A percentile compares a stretch with the other conserved stretches of the same genome.
These are phyloP conservation scores for Spicauda simplicius DNA, from an alignment of 2,888 invertebrate species.

Conservation along the genomic window DNA sequence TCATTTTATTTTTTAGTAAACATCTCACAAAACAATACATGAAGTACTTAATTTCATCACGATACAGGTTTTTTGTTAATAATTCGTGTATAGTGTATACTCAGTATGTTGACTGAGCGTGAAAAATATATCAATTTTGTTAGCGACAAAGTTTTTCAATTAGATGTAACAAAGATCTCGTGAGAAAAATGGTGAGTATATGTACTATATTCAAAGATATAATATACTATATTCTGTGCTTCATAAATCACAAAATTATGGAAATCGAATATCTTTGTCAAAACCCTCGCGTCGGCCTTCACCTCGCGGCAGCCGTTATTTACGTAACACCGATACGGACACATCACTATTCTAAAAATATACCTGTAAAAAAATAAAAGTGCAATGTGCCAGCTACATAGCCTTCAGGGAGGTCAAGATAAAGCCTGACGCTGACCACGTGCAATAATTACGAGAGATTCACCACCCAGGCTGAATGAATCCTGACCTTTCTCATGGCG, in stretches of 20 bases:
- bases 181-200: not conserved
- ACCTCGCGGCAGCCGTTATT: constrained; percentile 18
- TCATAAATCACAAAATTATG: not conserved
- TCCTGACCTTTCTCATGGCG: constrained; percentile 70
- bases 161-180: not conserved
- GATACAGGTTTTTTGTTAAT: too few relatives aligned
- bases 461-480: constrained; percentile 39
- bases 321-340: constrained; percentile 19
- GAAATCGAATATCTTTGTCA: constrained; percentile 12
- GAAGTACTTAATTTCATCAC: too few relatives aligned
- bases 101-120: too few relatives aligned
- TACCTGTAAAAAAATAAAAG: not conserved
- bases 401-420: constrained; percentile 28
- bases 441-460: constrained; percentile 42
- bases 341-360: constrained; percentile 7
- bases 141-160: too few relatives aligned
- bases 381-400: not conserved
- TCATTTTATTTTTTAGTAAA: too few relatives aligned
- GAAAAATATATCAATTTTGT: too few relatives aligned
- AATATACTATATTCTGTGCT: not conserved
- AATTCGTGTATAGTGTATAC: too few relatives aligned
- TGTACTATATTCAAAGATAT: not conserved
- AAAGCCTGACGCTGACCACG: constrained; percentile 40
- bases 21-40: too few relatives aligned
- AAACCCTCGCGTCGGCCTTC: constrained; percentile 18